A percentile compares a stretch with the other conserved stretches of the same genome.
phyloP scores from a whole-genome alignment of 1,140 invertebrate genomes.

The Holcopasites calliopsidis region DNA sequence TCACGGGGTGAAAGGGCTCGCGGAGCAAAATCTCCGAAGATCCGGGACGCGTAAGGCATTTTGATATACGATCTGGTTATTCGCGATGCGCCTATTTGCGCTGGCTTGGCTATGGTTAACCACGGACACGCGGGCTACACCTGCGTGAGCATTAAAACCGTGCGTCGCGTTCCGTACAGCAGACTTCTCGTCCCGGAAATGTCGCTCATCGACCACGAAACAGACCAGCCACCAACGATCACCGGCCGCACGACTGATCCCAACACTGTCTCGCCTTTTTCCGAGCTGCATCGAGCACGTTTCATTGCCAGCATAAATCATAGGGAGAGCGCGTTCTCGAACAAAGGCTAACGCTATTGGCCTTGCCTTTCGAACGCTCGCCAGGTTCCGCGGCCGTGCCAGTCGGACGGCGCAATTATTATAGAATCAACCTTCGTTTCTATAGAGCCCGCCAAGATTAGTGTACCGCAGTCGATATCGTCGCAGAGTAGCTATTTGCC shows the following conservation, averaged over 20 bases:
- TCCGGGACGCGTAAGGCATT: conserved; percentile 47
- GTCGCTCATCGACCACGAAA: no score
- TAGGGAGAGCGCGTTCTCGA: neutral
- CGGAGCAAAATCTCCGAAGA: conserved; percentile 29
- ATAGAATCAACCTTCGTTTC: neutral
- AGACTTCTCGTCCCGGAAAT: no score
- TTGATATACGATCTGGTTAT: conserved; percentile 49
- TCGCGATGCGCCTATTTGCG: conserved; percentile 23
- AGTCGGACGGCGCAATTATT: conserved; percentile 19
- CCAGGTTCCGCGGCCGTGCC: neutral
- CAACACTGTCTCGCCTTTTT: neutral
- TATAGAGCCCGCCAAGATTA: no score
- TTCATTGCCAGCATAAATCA: conserved; percentile 19
- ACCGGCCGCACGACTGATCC: neutral
- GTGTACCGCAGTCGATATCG: no score
- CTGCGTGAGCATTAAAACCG: conserved; percentile 5
- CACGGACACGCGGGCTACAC: neutral
- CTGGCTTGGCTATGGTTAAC: neutral
- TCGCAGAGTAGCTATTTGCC: no score
- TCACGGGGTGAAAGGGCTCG: conserved; percentile 48
- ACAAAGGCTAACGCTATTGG: conserved; percentile 20
- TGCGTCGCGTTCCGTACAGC: neutral
- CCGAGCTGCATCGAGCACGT: neutral
- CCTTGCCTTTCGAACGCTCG: conserved; percentile 24
- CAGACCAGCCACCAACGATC: neutral